These are phyloP conservation scores for Oxystoma pomonae DNA, from an alignment of 2,888 invertebrate genomes.

Conservation along the genomic window DNA sequence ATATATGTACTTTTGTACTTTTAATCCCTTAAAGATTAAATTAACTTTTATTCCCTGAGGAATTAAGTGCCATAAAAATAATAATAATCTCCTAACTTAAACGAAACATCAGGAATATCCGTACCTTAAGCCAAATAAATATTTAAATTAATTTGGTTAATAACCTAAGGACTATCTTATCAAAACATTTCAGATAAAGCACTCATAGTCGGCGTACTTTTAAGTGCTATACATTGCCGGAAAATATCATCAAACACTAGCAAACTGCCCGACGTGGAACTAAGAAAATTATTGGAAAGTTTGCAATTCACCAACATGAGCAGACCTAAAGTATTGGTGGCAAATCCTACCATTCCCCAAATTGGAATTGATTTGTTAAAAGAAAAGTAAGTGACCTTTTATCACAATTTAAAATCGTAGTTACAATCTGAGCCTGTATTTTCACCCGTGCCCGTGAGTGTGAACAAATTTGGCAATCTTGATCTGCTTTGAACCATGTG, in stretches of 20 bases:
- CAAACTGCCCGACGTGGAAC: background rate
- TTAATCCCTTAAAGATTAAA: no score
- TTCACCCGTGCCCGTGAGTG: background rate
- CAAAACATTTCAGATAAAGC: background rate
- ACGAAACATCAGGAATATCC: no score
- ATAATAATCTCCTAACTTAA: no score
- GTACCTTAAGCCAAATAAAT: no score
- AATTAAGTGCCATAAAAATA: no score
- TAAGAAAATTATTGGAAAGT: background rate
- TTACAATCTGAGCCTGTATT: no score
- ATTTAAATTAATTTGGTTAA: no score
- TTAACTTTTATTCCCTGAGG: no score
- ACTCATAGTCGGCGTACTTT: background rate
- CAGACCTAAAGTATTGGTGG: conserved; percentile 48
- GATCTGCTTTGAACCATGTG: background rate
- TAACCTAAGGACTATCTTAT: no score
- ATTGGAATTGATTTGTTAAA: conserved; percentile 46
- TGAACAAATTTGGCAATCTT: background rate
- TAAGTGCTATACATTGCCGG: background rate
- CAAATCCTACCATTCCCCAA: conserved; percentile 45
- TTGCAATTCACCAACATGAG: conserved; percentile 32
- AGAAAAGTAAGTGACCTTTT: conserved; percentile 37
- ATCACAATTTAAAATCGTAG: background rate
- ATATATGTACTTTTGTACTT: no score
- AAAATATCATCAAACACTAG: background rate